Evolutionary conservation across 2,113 vertebrate genomes (phyloP), one percentile per base, ranked within the genome.

Genomic region (Antennarius striatus): DNA sequence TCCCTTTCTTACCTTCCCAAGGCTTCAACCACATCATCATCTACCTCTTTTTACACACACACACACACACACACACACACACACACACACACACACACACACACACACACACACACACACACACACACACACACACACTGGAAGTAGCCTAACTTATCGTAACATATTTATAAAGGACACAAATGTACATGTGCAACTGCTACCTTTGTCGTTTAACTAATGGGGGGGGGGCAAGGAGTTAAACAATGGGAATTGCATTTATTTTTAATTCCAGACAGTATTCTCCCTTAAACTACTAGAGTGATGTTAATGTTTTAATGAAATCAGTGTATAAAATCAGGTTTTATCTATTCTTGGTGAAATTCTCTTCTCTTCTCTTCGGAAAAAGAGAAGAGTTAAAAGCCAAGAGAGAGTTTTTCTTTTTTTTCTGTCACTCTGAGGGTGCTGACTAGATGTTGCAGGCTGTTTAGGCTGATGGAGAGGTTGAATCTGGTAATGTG

Each of bases 201-300:
- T 77, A 81, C 81, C 85, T 86, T 82, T 68, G 79, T 73, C 82
- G 73, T 85, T 90, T 86, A 86, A 88, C 88, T 90, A 86, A 84
- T 64, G 68, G 63, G 71, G 57, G 64, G 45, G 39, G 48, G 61
- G 15, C 49, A 73, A 22, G 48, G 71, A 54, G 13, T 7, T 30
- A 13, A 65, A 64, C 43, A 77, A 77, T 73, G 59, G 64, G 56
- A 69, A 54, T 45, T 36, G 9, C n/a, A 46, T 64, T 63, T 61
- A 9, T 14, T 48, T 67, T 62, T 36, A 17, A 55, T 56, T 47
- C 3, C 32, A 29, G 1, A 59, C n/a, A 6, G 47, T 13, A 16
- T 63, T 63, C 5, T 50, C 2, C 2, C 5, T 64, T 9, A 11
- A 4, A 4, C 13, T 39, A 17, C 39, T 14, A 0, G 7, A 3